Evolutionary conservation across 2,113 vertebrate genomes (phyloP).

Genomic region (Lethenteron camtschaticum): DNA sequence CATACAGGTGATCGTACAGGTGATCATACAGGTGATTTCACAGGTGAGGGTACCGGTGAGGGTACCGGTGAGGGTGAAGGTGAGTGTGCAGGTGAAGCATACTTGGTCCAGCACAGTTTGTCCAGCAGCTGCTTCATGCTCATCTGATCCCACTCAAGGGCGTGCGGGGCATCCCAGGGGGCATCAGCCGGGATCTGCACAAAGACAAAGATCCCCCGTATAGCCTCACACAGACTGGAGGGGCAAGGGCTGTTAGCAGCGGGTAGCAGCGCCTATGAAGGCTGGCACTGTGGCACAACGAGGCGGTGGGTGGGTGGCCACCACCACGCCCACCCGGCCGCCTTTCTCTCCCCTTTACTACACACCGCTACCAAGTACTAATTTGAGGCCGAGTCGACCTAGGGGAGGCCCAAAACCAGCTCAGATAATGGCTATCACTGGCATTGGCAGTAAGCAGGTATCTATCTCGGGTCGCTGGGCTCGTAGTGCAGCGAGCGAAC

Average conservation of each 20-base stretch:
- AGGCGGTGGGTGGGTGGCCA: not conserved
- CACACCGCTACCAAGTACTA: no score
- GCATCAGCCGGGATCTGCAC: conserved; percentile 70
- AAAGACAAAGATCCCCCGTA: conserved; percentile 8
- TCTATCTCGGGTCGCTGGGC: no score
- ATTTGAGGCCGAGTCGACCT: no score
- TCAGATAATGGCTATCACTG: no score
- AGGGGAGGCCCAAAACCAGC: no score
- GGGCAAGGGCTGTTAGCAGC: not conserved
- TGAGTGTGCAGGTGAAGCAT: conserved; percentile 12
- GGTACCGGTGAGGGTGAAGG: no score
- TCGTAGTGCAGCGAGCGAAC: no score
- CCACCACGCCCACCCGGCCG: not conserved
- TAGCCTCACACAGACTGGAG: not conserved
- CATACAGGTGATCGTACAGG: no score
- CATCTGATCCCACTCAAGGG: conserved; percentile 84
- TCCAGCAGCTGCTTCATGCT: conserved; percentile 67
- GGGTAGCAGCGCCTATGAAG: not conserved
- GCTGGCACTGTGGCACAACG: no score
- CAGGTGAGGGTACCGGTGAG: no score
- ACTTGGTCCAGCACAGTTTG: conserved; percentile 79
- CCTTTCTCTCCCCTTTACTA: not conserved
- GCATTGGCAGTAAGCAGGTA: no score
- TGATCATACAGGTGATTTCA: no score
- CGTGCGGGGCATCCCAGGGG: conserved; percentile 70